Conservation (phyloP, 2,113 vertebrate genomes). For the Pholis gunnellus region DNA sequence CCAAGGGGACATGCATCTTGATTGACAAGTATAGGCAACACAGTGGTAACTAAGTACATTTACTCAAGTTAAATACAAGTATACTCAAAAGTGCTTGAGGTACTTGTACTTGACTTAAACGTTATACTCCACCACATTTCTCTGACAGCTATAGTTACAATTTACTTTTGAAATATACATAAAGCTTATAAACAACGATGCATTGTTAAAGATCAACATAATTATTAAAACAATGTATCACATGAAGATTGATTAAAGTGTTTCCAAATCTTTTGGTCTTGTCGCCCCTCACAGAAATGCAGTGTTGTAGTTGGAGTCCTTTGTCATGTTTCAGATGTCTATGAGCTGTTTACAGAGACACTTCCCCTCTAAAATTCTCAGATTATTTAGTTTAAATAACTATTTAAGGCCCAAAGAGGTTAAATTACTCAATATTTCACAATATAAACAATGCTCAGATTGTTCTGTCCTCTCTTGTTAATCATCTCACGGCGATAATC, state of each 20-base stretch:
- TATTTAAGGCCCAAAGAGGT: not conserved
- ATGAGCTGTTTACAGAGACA: not conserved
- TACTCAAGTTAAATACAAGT: not conserved
- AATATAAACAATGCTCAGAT: not conserved
- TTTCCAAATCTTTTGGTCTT: not conserved
- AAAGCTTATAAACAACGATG: not conserved
- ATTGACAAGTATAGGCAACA: not conserved
- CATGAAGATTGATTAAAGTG: not conserved
- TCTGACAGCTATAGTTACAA: no score
- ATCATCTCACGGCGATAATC: not conserved
- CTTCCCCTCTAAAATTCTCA: not conserved
- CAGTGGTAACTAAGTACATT: not conserved
- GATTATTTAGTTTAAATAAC: not conserved
- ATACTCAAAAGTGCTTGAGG: not conserved
- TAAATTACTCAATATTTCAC: not conserved
- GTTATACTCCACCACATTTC: not conserved
- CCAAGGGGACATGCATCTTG: no score
- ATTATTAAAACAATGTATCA: not conserved
- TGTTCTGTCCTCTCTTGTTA: not conserved
- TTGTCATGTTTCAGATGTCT: not conserved
- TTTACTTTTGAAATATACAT: no score
- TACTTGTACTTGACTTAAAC: not conserved
- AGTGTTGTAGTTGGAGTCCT: not conserved
- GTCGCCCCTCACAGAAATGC: not conserved
- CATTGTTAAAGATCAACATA: not conserved